These are phyloP conservation scores for Hypotaenidia philippensis DNA, from an alignment of 2,797 vertebrate genomes.

Conservation along the genomic window DNA sequence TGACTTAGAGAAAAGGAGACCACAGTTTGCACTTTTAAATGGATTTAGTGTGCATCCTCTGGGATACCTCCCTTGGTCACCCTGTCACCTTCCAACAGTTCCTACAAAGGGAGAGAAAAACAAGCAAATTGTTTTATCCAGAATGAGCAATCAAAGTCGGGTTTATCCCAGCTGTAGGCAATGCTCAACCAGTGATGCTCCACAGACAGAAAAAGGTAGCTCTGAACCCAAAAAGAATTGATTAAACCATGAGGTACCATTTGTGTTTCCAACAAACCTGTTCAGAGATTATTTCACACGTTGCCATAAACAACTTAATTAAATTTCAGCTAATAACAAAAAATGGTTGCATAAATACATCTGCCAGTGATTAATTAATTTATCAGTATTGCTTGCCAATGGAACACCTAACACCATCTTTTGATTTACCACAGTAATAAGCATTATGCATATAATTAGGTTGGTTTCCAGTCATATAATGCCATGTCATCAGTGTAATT, in stretches of 20 bases:
- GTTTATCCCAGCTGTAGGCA: background rate
- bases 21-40: background rate
- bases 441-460: background rate
- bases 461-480: background rate
- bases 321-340: constrained; percentile 1
- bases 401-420: constrained; percentile 16
- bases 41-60: background rate
- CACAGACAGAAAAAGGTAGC: background rate
- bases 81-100: background rate
- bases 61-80: background rate
- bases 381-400: background rate
- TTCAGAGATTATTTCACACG: background rate
- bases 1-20: background rate
- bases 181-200: background rate
- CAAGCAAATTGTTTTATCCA: background rate
- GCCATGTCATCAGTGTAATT: background rate
- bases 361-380: constrained; percentile 2
- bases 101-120: background rate
- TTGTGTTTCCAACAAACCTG: background rate
- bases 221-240: background rate
- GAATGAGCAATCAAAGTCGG: background rate
- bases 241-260: background rate
- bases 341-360: constrained; percentile 2
- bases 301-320: background rate
- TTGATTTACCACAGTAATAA: constrained; percentile 34